Evolutionary conservation across 2,797 vertebrate species (phyloP), one percentile per base, ranked within the genome.

Genomic region (Mus caroli): DNA sequence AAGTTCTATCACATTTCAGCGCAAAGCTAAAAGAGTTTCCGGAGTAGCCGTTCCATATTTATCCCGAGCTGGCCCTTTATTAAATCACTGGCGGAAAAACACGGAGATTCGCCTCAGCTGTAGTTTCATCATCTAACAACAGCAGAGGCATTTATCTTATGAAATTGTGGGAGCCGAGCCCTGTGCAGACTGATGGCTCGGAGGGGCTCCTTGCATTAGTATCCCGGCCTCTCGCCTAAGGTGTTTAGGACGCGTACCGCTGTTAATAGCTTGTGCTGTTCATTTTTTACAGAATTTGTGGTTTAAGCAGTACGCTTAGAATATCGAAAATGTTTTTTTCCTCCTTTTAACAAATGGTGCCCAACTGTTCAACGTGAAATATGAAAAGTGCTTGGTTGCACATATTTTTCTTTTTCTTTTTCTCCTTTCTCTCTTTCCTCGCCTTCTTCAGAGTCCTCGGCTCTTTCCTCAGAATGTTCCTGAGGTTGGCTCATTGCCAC

Each of bases 211-310:
- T 95, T 96, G 98, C 97, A 97, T 98, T 97, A 98, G 96, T 97
- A 97, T 98, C 98, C 97, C 97, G 98, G 98, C 96, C 98, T 98
- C 98, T 98, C 95, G 97, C 98, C 97, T 98, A 98, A 98, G 98
- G 97, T 98, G 98, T 98, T 99, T 98, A 98, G 98, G 98, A 98
- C 31, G 96, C 98, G 82, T 92, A 93, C 62, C 20, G 96, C 90
- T 98, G 97, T 97, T 99, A 98, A 98, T 99, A 97, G 98, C 95
- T 97, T 98, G 94, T 96, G 96, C 95, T 91, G 97, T 96, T 98
- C 98, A 98, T 98, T 98, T 98, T 98, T 98, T 98, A 98, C 96
- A 97, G 98, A 98, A 98, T 97, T 97, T 98, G 98, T 98, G 97
- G 98, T 98, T 98, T 98, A 98, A 98, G 98, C 98, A 98, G 67